Conservation (phyloP, 2,888 invertebrate species). For the Dione vanillae region DNA sequence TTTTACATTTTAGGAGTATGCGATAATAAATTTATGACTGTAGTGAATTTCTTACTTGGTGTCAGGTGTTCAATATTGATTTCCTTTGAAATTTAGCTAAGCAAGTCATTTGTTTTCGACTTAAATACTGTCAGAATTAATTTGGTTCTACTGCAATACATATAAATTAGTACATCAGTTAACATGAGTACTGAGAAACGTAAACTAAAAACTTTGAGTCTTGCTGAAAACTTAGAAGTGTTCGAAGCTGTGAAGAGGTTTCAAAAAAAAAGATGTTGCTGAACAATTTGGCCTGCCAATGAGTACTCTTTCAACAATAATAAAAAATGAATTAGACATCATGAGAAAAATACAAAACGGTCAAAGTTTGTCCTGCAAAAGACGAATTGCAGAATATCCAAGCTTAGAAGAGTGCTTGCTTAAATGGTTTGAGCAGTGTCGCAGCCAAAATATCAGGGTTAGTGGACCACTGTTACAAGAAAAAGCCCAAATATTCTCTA, state of each 20-base stretch:
- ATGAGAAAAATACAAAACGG: constrained; percentile 13
- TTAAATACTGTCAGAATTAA: too few species aligned
- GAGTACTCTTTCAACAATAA: constrained; percentile 38
- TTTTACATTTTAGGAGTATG: too few species aligned
- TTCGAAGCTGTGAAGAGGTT: constrained; percentile 24
- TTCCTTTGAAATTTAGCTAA: too few species aligned
- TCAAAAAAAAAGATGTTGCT: constrained; percentile 34
- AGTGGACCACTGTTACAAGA: too few species aligned
- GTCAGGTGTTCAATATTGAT: too few species aligned
- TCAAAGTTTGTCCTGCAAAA: constrained; percentile 27
- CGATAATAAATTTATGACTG: too few species aligned
- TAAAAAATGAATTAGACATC: constrained; percentile 32
- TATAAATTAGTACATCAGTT: too few species aligned
- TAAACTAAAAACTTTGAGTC: constrained; percentile 30
- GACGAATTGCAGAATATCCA: constrained; percentile 33
- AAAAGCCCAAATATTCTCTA: too few species aligned
- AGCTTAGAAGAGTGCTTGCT: constrained; percentile 30
- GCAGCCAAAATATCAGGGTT: too few species aligned
- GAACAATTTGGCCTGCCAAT: constrained; percentile 33
- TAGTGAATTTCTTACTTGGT: too few species aligned
- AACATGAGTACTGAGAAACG: constrained; percentile 35
- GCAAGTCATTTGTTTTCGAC: too few species aligned
- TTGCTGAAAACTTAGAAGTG: constrained; percentile 34
- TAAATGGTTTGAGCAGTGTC: constrained; percentile 24
- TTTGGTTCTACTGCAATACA: too few species aligned